Evolutionary conservation across 92 coral and sea anemone species (phyloP), one percentile per base, ranked within the genome.

Genomic region (Zoanthus sansibaricus): DNA sequence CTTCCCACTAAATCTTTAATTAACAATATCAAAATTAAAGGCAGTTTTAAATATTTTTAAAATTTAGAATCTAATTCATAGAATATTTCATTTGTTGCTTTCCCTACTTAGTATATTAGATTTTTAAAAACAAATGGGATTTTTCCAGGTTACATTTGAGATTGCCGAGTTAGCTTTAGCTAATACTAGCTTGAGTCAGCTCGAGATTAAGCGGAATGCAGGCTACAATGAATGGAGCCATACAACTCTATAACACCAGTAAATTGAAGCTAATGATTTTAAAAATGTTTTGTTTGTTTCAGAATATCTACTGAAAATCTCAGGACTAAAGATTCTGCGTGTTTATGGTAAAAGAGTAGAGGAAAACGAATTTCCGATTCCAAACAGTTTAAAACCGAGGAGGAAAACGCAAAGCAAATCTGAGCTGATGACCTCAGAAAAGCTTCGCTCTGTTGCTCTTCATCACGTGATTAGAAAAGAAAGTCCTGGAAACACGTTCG

Each of bases 291-390:
- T 62, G 21, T 16, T 62, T 62, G 30, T 62, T 16, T 1, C 47
- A 93, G 96, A 86, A 62, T 89, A 91, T 45, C 70, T 93, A 21
- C 75, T 82, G 82, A 48, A 32, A 62, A 89, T 91, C 58, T 71
- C 78, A 17, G 94, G 86, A 0, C 58, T 93, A 30, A 91, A 91
- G 83, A 88, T 93, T 71, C 93, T 93, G 12, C 92, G 96, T 75
- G 78, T 93, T 32, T 93, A 93, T 71, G 92, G 96, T 18, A 48
- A 88, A 18, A 86, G 55, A 16, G 82, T 93, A 6, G 96, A 93
- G 71, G 88, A 77, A 32, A 79, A 88, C 66, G 86, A 67, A 64
- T 93, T 91, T 66, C 96, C 94, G n/a, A 83, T 93, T 32, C 96
- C 96, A 67, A 88, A 91, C 82, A 75, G 55, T 5, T 62, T 93